Evolutionary conservation across 2,113 vertebrate genomes (phyloP).

Genomic region (Leptocoma aspasia): DNA sequence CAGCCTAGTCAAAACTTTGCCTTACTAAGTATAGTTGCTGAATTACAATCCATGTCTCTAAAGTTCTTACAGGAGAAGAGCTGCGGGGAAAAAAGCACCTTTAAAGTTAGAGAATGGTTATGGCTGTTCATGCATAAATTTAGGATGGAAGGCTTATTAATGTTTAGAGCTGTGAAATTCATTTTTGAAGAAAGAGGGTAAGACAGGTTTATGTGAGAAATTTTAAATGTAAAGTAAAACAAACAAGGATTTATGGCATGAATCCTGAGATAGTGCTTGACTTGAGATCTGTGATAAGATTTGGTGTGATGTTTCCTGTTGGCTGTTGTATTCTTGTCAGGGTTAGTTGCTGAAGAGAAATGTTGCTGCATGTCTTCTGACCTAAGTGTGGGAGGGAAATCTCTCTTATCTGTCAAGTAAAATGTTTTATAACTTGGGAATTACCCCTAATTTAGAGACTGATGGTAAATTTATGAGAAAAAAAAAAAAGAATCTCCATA

Average conservation of each 20-base stretch:
- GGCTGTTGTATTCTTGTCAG: neutral
- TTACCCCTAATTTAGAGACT: neutral
- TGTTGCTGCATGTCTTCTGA: neutral
- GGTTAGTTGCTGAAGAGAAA: neutral
- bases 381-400: neutral
- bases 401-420: neutral
- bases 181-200: neutral
- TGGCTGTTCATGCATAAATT: neutral
- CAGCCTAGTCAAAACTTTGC: neutral
- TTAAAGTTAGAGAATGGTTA: neutral
- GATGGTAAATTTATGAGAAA: neutral
- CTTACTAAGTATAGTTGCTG: neutral
- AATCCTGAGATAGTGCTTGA: neutral
- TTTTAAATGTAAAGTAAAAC: neutral
- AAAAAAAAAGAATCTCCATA: neutral
- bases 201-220: neutral
- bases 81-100: rapidly evolving
- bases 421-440: neutral
- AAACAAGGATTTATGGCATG: neutral
- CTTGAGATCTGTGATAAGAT: neutral
- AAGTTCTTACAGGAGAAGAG: neutral
- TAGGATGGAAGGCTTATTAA: neutral
- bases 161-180: neutral
- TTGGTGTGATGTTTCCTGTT: neutral
- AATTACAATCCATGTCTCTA: neutral